Evolutionary conservation across 1,140 invertebrate species (phyloP), one percentile per base, ranked within the genome.

Genomic region (Linepithema humile): DNA sequence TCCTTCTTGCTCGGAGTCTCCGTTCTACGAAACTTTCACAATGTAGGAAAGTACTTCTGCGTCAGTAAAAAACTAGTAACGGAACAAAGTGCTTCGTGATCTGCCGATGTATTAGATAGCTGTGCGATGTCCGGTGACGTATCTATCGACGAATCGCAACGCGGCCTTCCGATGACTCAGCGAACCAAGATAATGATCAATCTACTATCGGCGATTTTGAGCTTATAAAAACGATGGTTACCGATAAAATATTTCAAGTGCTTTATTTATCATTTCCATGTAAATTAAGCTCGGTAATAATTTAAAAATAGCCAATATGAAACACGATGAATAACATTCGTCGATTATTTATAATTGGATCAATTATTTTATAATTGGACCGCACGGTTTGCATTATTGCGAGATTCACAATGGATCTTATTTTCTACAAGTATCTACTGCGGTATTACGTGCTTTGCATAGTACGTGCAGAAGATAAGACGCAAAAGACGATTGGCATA

Each of bases 11-110:
- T 78, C 15, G 62, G 32, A 50, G n/a, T 45, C 73, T 75, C 73
- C 35, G 29, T 67, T 78, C 62, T 35, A 32, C 62, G 32, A 20
- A 78, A 62, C 75, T 82, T 60, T 60, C 53, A 82, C 40, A 23
- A 38, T 43, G 65, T 59, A 59, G 55, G 69, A 72, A 43, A 74
- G 67, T 43, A 57, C 69, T 82, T 48, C n/a, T 73, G 29, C 15
- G 38, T 80, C n/a, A 32, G 38, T 10, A n/a, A 17, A n/a, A 82
- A 82, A 82, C 43, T 40, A 23, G 40, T 12, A 59, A 4, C 32
- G 35, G 62, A 78, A 78, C 64, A 78, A 78, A 78, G 64, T 78
- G 75, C 62, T 53, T 0, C 62, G 62, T 69, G 64, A 78, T 53
- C 60, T 55, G 48, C 17, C 17, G 62, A 62, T 78, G 17, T 78